These are phyloP conservation scores for Ips typographus DNA, from an alignment of 1,140 invertebrate species.

Conservation along the genomic window DNA sequence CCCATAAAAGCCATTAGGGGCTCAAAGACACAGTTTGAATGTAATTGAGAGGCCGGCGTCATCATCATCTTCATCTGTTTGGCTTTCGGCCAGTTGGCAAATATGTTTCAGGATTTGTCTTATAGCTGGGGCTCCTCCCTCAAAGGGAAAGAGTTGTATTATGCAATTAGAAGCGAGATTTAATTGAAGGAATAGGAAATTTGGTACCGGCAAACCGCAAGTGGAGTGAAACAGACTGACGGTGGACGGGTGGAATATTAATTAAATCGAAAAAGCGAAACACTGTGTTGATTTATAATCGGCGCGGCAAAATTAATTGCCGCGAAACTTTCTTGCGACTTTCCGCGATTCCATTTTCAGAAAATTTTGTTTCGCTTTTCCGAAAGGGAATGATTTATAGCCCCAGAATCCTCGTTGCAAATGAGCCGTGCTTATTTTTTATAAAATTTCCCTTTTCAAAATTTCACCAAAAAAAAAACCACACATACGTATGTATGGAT, in stretches of 20 bases:
- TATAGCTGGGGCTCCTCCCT: no score
- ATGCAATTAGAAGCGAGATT: no score
- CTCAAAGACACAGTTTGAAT: constrained; percentile 31
- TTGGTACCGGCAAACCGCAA: no score
- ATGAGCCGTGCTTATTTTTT: constrained; percentile 5
- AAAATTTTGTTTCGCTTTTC: constrained; percentile 28
- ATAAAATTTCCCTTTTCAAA: not conserved
- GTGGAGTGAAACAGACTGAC: no score
- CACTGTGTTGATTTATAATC: constrained; percentile 31
- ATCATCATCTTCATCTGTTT: constrained; percentile 14
- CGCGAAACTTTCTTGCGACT: constrained; percentile 26
- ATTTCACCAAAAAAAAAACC: not conserved
- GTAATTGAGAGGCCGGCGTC: constrained; percentile 26
- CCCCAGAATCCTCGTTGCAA: constrained; percentile 5
- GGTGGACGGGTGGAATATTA: constrained; percentile 13
- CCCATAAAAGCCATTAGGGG: constrained; percentile 27
- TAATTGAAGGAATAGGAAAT: no score
- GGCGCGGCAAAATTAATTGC: constrained; percentile 20
- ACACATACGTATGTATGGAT: not conserved
- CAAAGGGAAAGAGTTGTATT: no score
- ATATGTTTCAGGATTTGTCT: constrained; percentile 20
- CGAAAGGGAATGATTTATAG: constrained; percentile 10
- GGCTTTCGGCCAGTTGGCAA: constrained; percentile 30
- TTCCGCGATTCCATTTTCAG: constrained; percentile 28
- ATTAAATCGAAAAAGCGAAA: constrained; percentile 29